Conservation (phyloP, 2,888 invertebrate species). For the Ophraella communa region DNA sequence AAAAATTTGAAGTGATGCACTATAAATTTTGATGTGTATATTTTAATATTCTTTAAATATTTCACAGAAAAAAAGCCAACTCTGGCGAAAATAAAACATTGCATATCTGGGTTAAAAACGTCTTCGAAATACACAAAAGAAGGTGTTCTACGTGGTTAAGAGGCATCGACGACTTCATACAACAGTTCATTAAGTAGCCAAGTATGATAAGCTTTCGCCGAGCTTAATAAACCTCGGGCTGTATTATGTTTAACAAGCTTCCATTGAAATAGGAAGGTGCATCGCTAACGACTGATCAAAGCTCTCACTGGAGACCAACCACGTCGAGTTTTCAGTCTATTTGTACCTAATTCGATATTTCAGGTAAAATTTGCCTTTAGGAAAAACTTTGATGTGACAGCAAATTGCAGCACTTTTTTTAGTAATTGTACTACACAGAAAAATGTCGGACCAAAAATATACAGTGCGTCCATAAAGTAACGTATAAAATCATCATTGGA, state of each 20-base stretch:
- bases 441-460: no score
- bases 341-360: slow-evolving; percentile 2
- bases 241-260: slow-evolving; percentile 20
- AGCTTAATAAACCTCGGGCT: slow-evolving; percentile 5
- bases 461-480: no score
- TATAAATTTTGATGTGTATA: no score
- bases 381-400: neutral
- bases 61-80: neutral
- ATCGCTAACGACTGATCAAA: slow-evolving; percentile 11
- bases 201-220: slow-evolving; percentile 21
- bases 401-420: neutral
- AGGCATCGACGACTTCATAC: slow-evolving; percentile 11
- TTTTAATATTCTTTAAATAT: neutral
- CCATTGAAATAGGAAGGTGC: slow-evolving; percentile 14
- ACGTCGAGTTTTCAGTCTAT: neutral
- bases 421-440: no score
- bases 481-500: no score
- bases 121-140: slow-evolving; percentile 20
- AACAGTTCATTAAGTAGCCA: slow-evolving; percentile 21
- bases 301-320: neutral
- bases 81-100: neutral
- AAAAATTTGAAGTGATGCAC: neutral
- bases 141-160: slow-evolving; percentile 24
- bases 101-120: slow-evolving; percentile 20
- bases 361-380: neutral